Conservation (phyloP, 2,113 vertebrate genomes). For the Ceyx margarethae region DNA sequence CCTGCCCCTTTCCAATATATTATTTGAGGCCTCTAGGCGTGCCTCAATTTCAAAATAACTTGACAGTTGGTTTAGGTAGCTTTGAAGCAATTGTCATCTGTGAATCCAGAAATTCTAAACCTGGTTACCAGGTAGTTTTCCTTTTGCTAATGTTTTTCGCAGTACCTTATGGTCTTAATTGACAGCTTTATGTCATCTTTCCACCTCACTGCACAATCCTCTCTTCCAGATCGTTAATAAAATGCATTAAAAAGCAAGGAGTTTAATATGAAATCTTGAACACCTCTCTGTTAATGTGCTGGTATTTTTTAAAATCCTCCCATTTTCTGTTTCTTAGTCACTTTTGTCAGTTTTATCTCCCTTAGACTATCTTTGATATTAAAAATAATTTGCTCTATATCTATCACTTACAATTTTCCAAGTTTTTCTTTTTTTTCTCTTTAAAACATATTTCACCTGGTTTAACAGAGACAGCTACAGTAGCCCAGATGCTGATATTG, state of each 20-base stretch:
- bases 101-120: not conserved
- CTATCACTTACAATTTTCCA: not conserved
- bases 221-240: not conserved
- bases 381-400: not conserved
- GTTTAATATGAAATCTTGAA: not conserved
- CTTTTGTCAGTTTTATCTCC: not conserved
- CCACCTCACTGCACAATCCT: not conserved
- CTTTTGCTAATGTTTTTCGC: not conserved
- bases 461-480: not conserved
- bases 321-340: not conserved
- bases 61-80: not conserved
- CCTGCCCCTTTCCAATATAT: not conserved
- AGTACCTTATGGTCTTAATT: not conserved
- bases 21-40: not conserved
- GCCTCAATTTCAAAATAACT: not conserved
- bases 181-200: not conserved
- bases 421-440: not conserved
- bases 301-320: not conserved
- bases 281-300: not conserved
- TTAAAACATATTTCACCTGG: not conserved
- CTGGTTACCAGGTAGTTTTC: not conserved
- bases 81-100: not conserved
- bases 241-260: not conserved
- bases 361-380: not conserved
- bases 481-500: slow-evolving; percentile 10